These are phyloP conservation scores for Sparidentex hasta DNA, from an alignment of 2,797 vertebrate species.

Conservation along the genomic window DNA sequence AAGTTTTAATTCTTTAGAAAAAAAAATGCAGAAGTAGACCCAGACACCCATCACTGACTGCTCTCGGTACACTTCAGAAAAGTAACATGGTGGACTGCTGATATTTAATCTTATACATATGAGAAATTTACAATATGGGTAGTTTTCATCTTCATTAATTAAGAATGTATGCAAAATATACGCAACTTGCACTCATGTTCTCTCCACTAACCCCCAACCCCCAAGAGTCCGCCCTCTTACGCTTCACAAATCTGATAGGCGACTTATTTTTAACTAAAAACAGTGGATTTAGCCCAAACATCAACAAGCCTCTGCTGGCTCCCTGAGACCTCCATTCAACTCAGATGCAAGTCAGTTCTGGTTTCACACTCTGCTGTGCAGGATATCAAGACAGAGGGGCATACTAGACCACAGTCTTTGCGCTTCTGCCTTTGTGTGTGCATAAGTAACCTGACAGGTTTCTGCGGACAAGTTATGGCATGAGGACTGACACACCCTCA, in stretches of 20 bases:
- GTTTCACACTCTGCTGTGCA: conserved; percentile 31
- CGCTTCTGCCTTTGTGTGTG: conserved; percentile 18
- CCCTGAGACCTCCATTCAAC: conserved; percentile 7
- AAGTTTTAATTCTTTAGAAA: no score
- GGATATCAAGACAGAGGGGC: conserved; percentile 33
- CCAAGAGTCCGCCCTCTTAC: no score
- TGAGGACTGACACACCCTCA: conserved; percentile 62
- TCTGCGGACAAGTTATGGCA: conserved; percentile 64
- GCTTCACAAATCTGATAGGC: no score
- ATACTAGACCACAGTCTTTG: conserved; percentile 13
- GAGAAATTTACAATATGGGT: not conserved
- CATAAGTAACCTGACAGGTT: conserved; percentile 38
- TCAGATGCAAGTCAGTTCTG: conserved; percentile 3
- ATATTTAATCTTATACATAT: no score
- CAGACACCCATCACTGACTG: not conserved
- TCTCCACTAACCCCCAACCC: no score
- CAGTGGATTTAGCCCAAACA: conserved; percentile 1
- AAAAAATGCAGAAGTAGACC: no score
- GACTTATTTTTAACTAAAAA: not conserved
- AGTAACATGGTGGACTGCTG: not conserved
- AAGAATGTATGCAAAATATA: no score
- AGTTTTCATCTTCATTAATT: no score
- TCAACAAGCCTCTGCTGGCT: conserved; percentile 7
- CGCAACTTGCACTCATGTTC: no score
- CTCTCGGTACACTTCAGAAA: not conserved